These are phyloP conservation scores for Crioceris asparagi DNA, from an alignment of 2,888 invertebrate species.

Conservation along the genomic window DNA sequence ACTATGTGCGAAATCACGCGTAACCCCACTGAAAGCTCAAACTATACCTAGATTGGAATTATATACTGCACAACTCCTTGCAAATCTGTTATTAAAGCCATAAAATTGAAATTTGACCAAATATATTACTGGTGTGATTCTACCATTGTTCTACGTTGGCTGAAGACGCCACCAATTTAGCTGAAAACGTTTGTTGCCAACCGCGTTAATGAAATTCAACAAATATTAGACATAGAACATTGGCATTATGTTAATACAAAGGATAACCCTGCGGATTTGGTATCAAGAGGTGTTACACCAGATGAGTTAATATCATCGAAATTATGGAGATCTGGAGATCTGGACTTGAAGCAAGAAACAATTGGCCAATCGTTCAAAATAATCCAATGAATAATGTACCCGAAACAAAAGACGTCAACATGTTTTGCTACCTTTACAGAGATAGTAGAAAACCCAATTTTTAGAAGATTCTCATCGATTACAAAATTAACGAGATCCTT, in stretches of 20 bases:
- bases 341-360: no score
- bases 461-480: no score
- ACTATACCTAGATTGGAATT: constrained; percentile 1
- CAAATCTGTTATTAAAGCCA: background rate
- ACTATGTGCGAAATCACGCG: background rate
- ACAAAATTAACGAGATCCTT: no score
- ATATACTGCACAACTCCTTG: background rate
- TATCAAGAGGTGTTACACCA: constrained; percentile 9
- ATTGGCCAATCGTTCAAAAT: no score
- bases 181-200: constrained; percentile 13
- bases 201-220: constrained; percentile 12
- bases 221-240: constrained; percentile 3
- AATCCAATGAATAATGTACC: no score
- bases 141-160: constrained; percentile 12
- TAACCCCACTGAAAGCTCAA: background rate
- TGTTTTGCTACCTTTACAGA: no score
- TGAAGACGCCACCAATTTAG: constrained; percentile 6
- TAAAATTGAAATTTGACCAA: constrained; percentile 4
- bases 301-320: constrained; percentile 1
- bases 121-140: constrained; percentile 13
- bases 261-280: constrained; percentile 9
- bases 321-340: constrained; percentile 12
- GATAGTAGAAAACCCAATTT: no score
- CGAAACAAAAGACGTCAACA: no score
- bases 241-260: constrained; percentile 10